Base-by-base conservation (phyloP, 2,113 vertebrate genomes). In the Pluvialis apricaria region DNA sequence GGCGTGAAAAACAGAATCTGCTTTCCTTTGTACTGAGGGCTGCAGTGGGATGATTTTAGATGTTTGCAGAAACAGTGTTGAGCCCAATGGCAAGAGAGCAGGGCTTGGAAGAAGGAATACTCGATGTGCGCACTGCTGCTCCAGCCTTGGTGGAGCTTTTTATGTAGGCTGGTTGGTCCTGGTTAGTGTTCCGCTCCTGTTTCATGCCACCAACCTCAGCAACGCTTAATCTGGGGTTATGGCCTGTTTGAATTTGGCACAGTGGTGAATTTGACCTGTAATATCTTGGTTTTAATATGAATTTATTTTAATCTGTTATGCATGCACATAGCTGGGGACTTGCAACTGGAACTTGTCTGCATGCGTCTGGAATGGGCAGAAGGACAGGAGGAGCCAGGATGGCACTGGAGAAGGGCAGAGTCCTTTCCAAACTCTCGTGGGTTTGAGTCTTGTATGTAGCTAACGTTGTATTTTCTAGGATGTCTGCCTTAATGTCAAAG, bases 61-160 rank as follows among this genome's bases (percentile, higher is more conserved):
- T 62, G 47, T 22, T 24, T 51, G 58, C 32, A 68, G 58, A 25
- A 64, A 4, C 18, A 21, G 34, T 11, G 13, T 4, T 29, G 40
- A 77, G 38, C 24, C 44, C 5, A 6, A 7, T 3, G 42, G 38
- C 18, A 34, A 1, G 47, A 69, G 76, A 8, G 21, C 17, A 20
- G 18, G 44, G 64, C 42, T 32, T 32, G 60, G 34, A 29, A 7
- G 6, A 2, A 40, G 76, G 38, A 54, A 16, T n/a, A 7, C 5
- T 29, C 2, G 1, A 13, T 4, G 5, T 6, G 26, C 3, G 8
- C 9, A 0, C 26, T 36, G 47, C 0, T 3, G 20, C 31, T 57
- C 38, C 54, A 13, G 47, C 52, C 10, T 13, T 7, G 6, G 31
- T 7, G 10, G 61, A 57, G n/a, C 6, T 22, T 57, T 52, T 52